Conservation (phyloP, 2,113 vertebrate species). For the Cheirogaleus medius region DNA sequence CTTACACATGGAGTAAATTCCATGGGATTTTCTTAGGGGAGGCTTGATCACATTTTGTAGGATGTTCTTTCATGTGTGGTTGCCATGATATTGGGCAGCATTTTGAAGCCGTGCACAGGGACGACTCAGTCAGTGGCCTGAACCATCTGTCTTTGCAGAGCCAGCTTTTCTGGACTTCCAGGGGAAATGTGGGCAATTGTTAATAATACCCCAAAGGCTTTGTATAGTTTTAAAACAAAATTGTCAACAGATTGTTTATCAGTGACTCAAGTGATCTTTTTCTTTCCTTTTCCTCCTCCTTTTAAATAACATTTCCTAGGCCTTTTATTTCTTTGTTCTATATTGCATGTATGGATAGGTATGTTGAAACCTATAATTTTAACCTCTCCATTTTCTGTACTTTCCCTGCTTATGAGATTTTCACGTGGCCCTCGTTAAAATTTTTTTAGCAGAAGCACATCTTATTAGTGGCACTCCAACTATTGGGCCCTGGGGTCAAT, state of each 20-base stretch:
- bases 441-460: background rate
- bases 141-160: constrained; percentile 6
- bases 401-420: background rate
- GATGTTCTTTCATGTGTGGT: background rate
- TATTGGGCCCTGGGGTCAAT: background rate
- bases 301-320: background rate
- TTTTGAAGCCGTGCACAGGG: background rate
- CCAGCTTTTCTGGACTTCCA: background rate
- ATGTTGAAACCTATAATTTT: background rate
- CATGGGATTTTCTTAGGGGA: background rate
- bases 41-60: background rate
- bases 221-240: background rate
- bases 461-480: background rate
- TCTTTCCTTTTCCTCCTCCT: background rate
- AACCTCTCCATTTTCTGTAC: background rate
- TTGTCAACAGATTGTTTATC: constrained; percentile 18
- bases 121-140: background rate
- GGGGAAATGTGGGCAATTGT: background rate
- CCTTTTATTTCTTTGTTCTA: background rate
- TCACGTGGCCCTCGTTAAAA: background rate
- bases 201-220: background rate
- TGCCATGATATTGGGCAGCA: background rate
- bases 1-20: background rate
- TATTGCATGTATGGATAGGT: background rate
- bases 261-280: background rate